Percentiles rank a stretch among this genome's conserved stretches.
These are phyloP conservation scores for Agrilus biguttatus DNA, from an alignment of 2,888 invertebrate species.

Conservation along the genomic window DNA sequence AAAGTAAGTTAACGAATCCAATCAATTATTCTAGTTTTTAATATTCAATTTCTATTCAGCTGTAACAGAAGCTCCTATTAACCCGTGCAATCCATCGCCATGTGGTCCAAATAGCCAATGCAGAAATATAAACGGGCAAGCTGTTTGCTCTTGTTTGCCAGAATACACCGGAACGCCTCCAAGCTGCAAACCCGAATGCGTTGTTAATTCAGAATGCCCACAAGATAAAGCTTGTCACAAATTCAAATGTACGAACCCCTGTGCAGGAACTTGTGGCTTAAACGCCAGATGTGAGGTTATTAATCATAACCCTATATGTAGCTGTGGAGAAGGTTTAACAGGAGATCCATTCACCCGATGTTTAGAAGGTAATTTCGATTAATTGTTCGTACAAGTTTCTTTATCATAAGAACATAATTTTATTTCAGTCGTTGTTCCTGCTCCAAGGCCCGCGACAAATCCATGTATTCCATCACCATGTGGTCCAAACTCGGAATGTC, in stretches of 20 bases:
- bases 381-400: neutral
- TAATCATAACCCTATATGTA: conserved; percentile 54
- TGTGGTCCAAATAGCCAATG: conserved; percentile 71
- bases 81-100: conserved; percentile 64
- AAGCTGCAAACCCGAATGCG: conserved; percentile 56
- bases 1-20: conserved; percentile 15
- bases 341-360: conserved; percentile 50
- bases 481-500: conserved; percentile 39
- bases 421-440: neutral
- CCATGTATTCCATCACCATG: conserved; percentile 31
- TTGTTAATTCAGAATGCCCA: conserved; percentile 54
- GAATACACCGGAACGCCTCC: conserved; percentile 50
- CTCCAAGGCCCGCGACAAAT: conserved; percentile 11
- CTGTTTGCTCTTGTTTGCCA: conserved; percentile 52
- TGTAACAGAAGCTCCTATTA: conserved; percentile 21
- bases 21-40: neutral
- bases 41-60: conserved; percentile 22
- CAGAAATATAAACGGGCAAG: conserved; percentile 50
- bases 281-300: conserved; percentile 59
- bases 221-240: conserved; percentile 48
- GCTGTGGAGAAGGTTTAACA: conserved; percentile 41
- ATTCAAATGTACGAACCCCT: conserved; percentile 56
- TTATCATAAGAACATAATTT: neutral
- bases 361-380: conserved; percentile 11
- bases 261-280: conserved; percentile 53